These are phyloP conservation scores for Alauda arvensis DNA, from an alignment of 2,797 vertebrate species.

Conservation along the genomic window DNA sequence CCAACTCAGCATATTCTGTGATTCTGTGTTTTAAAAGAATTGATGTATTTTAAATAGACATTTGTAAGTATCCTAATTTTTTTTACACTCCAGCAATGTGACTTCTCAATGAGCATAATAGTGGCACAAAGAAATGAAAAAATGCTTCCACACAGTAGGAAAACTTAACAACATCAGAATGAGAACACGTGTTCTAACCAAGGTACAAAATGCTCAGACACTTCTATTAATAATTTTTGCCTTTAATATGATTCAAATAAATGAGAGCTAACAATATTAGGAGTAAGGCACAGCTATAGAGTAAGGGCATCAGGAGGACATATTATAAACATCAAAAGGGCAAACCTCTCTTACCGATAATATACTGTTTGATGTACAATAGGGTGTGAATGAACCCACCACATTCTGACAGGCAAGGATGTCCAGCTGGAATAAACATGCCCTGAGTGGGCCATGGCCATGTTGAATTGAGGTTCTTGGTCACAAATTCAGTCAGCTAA, in stretches of 20 bases:
- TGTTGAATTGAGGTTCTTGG: background rate
- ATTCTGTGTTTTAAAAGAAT: background rate
- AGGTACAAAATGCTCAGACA: background rate
- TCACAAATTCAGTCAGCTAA: background rate
- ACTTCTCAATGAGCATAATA: background rate
- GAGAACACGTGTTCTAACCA: background rate
- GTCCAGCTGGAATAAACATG: background rate
- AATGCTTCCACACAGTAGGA: accelerated
- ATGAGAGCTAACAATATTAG: background rate
- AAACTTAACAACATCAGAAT: background rate
- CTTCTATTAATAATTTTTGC: background rate
- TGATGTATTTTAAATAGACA: background rate
- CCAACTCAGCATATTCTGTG: background rate
- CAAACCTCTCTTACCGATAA: background rate
- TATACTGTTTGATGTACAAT: background rate
- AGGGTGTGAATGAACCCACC: background rate
- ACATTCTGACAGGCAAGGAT: background rate
- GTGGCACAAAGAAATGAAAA: background rate
- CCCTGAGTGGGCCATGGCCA: background rate
- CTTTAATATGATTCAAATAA: background rate
- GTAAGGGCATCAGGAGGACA: background rate
- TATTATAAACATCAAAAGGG: background rate
- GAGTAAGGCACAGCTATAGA: background rate
- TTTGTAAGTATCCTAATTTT: background rate
- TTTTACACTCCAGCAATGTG: background rate